Base-by-base conservation (phyloP, 35 echinoderm and acorn worm genomes). In the Lytechinus pictus region DNA sequence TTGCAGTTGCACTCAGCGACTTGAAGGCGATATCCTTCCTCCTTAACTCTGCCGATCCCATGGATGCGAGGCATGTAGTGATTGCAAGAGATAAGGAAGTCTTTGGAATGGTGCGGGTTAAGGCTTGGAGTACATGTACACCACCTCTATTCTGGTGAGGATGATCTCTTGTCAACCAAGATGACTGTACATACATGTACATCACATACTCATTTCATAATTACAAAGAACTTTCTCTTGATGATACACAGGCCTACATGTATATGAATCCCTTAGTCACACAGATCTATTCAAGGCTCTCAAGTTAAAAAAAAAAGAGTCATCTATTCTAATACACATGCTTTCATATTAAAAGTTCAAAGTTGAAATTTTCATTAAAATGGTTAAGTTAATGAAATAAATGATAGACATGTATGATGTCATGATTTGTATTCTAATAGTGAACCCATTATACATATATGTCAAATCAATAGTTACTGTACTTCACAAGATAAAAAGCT, bases 21-120 rank as follows among this genome's bases (percentile, higher is more conserved):
- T 90, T 90, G 28, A 44, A 54, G 28, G 16, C 16, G 52, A 90
- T 90, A 90, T 90, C 88, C 88, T 90, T 90, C 88, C 88, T 90
- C 88, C 29, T 90, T 79, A 79, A 79, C 66, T 79, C 66, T 79
- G 66, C 66, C 66, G n/a, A 79, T 79, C 66, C 66, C 66, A 79
- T 79, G 19, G 66, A 79, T 79, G 66, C n/a, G 66, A 79, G 66
- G 66, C 66, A 79, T 6, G 21, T 79, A 79, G 21, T 79, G 66
- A 79, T 79, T 79, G 66, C 4, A 79, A 3, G 14, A 79, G 66
- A 79, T 79, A 24, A 24, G 66, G 21, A 79, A 24, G 66, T 24
- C 66, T 79, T 79, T 0, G n/a, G 16, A 79, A 79, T 79, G 66
- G 21, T 58, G n/a, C 4, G 66, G n/a, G 66, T 79, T 79, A 79